Percentiles rank a stretch among this genome's conserved stretches.
Evolutionary conservation across 2,797 vertebrate species (phyloP).

Genomic region (Microcaecilia unicolor): DNA sequence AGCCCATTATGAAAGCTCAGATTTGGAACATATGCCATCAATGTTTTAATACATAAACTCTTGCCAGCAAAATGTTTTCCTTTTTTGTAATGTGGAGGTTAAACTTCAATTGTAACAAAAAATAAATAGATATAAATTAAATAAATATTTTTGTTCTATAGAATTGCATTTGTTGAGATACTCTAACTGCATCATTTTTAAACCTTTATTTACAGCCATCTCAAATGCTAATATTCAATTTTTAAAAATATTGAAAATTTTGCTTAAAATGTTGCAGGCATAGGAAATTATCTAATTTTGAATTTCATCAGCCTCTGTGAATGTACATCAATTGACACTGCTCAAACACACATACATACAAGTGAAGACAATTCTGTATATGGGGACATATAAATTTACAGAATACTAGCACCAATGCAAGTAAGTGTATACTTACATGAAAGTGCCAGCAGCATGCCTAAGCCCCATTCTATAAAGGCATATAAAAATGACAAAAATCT

Average conservation of each 20-base stretch:
- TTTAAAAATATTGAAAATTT: background rate
- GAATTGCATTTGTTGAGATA: slow-evolving; percentile 11
- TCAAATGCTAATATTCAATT: background rate
- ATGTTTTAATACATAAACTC: slow-evolving; percentile 37
- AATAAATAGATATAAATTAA: slow-evolving; percentile 19
- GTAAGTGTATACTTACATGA: too few species aligned
- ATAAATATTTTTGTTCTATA: slow-evolving; percentile 20
- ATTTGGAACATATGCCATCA: slow-evolving; percentile 53
- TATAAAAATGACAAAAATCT: too few species aligned
- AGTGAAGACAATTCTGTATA: too few species aligned
- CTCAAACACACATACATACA: too few species aligned
- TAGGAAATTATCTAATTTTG: too few species aligned
- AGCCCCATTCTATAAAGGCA: too few species aligned
- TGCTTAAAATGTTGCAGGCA: too few species aligned
- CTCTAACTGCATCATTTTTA: background rate
- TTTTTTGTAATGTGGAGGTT: slow-evolving; percentile 43
- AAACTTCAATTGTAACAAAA: slow-evolving; percentile 19
- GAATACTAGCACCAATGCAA: too few species aligned
- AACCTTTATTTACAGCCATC: background rate
- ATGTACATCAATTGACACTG: too few species aligned
- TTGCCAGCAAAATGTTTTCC: slow-evolving; percentile 36
- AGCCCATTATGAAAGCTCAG: slow-evolving; percentile 51
- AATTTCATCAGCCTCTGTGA: too few species aligned
- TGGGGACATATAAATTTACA: too few species aligned
- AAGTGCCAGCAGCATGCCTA: too few species aligned